Percentiles rank a stretch among this genome's conserved stretches.
phyloP scores from a whole-genome alignment of 2,113 vertebrate species.

The Thamnophis sirtalis region DNA sequence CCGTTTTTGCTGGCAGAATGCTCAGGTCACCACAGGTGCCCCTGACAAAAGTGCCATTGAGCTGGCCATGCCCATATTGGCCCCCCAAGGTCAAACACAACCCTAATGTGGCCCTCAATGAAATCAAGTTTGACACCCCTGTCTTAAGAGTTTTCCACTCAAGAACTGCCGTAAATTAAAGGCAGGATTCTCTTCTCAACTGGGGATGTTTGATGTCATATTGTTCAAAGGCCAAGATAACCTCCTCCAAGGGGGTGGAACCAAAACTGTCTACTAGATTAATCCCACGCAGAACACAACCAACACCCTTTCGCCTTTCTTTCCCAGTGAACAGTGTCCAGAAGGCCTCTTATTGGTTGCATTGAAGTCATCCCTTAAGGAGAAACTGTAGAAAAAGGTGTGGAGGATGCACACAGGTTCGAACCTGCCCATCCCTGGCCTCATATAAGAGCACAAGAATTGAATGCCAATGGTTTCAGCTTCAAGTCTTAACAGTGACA shows the following conservation, averaged over 20 bases:
- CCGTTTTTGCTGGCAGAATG: too few relatives aligned
- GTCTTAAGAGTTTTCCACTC: not conserved
- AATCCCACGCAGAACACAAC: not conserved
- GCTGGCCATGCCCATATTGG: too few relatives aligned
- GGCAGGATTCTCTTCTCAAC: not conserved
- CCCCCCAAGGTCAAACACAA: too few relatives aligned
- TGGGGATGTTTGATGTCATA: not conserved
- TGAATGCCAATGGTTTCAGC: not conserved
- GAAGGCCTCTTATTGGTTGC: not conserved
- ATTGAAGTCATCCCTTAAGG: not conserved
- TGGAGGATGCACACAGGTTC: not conserved
- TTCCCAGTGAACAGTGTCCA: not conserved
- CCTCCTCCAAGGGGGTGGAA: not conserved
- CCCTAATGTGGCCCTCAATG: too few relatives aligned
- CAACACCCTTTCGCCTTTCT: not conserved
- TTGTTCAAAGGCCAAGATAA: not conserved
- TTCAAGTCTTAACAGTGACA: not conserved
- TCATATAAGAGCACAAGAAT: not conserved
- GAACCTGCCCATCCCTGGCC: not conserved
- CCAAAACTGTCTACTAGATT: not conserved
- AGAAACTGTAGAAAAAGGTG: not conserved
- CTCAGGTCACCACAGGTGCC: too few relatives aligned
- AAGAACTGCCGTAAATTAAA: not conserved
- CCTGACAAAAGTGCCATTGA: too few relatives aligned
- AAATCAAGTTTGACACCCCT: too few relatives aligned